A percentile compares a stretch with the other conserved stretches of the same genome.
Conservation (phyloP, 2,797 vertebrate species). For the Cossypha caffra region DNA sequence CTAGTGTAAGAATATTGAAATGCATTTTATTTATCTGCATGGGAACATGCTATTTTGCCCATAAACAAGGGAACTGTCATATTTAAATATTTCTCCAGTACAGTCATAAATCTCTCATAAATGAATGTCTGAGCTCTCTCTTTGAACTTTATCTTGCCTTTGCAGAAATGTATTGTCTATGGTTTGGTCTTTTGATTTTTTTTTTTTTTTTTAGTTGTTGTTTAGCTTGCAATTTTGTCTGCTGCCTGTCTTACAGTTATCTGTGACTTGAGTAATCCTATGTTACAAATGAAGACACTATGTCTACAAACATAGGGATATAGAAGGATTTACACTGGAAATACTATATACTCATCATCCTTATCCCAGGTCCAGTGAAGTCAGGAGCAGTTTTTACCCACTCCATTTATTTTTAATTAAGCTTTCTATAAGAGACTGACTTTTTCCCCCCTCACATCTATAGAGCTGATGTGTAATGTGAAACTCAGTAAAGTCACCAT, state of each 20-base stretch:
- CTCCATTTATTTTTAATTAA: background rate
- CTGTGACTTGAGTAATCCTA: background rate
- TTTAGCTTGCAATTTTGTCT: background rate
- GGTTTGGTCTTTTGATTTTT: background rate
- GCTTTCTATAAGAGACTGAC: background rate
- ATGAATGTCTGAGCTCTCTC: background rate
- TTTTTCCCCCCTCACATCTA: fast-evolving
- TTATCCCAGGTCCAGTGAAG: background rate
- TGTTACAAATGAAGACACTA: background rate
- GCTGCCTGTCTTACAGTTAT: background rate
- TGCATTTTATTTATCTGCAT: constrained; percentile 47
- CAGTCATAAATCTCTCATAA: constrained; percentile 35
- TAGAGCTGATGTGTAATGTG: background rate
- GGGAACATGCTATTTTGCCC: background rate
- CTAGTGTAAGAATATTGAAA: constrained; percentile 31
- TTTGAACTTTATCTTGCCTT: constrained; percentile 56
- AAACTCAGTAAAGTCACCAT: background rate
- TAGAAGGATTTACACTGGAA: background rate
- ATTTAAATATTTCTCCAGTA: constrained; percentile 45
- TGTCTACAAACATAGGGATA: background rate
- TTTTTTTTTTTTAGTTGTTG: background rate
- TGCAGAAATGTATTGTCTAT: background rate
- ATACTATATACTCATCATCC: background rate
- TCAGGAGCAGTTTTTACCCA: background rate
- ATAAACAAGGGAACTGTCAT: constrained; percentile 39